Conservation (phyloP, 2,113 vertebrate genomes). For the Connochaetes taurinus region DNA sequence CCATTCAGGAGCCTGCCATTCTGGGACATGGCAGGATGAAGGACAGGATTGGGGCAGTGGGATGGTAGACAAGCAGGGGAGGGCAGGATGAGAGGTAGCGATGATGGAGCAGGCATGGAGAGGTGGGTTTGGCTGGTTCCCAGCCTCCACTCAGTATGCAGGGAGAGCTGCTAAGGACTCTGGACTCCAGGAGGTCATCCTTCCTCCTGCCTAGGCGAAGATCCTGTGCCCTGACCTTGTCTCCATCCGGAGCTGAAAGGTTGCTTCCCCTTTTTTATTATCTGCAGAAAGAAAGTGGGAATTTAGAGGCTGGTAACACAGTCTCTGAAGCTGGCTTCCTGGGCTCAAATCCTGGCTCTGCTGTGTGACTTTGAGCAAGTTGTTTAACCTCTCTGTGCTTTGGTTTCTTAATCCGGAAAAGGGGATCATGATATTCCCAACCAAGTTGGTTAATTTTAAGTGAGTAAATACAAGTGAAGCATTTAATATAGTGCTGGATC, state of each 20-base stretch:
- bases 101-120: not conserved
- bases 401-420: not conserved
- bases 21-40: not conserved
- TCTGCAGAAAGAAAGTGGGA: constrained; percentile 40
- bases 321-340: not conserved
- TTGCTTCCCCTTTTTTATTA: constrained; percentile 7
- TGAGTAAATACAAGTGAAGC: not conserved
- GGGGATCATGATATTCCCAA: not conserved
- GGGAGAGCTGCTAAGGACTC: not conserved
- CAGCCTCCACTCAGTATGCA: not conserved
- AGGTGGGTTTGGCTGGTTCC: not conserved
- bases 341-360: not conserved
- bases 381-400: not conserved
- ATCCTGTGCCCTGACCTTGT: constrained; percentile 26
- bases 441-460: not conserved
- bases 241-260: constrained; percentile 34
- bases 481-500: not conserved
- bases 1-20: not conserved
- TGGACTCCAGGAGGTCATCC: not conserved
- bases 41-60: not conserved
- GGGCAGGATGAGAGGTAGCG: not conserved
- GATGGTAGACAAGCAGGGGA: not conserved
- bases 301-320: not conserved
- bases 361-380: not conserved
- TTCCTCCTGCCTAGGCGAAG: not conserved